phyloP scores from a whole-genome alignment of 2,797 vertebrate species.

The Atherinosoma microstoma region DNA sequence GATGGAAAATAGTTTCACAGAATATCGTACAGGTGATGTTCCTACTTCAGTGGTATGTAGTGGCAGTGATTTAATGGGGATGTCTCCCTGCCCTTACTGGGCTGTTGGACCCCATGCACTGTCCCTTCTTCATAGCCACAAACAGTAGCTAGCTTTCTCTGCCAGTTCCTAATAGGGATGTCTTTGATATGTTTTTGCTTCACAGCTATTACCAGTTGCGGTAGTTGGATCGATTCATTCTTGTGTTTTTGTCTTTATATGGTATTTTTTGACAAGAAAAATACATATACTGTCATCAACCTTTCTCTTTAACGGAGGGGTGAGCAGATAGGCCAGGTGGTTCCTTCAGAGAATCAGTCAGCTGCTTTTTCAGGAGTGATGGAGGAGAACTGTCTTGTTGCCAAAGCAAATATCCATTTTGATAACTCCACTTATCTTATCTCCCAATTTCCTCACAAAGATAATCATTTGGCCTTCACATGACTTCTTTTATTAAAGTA shows the following conservation, averaged over 20 bases:
- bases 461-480: not conserved
- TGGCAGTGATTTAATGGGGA: too few relatives aligned
- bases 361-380: conserved; percentile 15
- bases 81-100: too few relatives aligned
- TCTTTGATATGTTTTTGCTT: not conserved
- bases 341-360: conserved; percentile 4
- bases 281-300: not conserved
- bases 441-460: conserved; percentile 14
- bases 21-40: too few relatives aligned
- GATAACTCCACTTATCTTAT: conserved; percentile 9
- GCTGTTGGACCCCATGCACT: too few relatives aligned
- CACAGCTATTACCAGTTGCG: not conserved
- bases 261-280: not conserved
- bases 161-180: not conserved
- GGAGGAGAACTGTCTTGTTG: not conserved
- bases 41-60: too few relatives aligned
- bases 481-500: conserved; percentile 44
- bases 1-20: not conserved
- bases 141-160: too few relatives aligned
- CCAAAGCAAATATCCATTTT: conserved; percentile 13
- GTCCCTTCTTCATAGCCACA: too few relatives aligned
- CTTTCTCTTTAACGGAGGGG: not conserved
- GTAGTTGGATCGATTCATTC: not conserved
- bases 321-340: conserved; percentile 7
- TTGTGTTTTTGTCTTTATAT: not conserved